phyloP scores from a whole-genome alignment of 1,140 invertebrate genomes.

The Ceratitis capitata region DNA sequence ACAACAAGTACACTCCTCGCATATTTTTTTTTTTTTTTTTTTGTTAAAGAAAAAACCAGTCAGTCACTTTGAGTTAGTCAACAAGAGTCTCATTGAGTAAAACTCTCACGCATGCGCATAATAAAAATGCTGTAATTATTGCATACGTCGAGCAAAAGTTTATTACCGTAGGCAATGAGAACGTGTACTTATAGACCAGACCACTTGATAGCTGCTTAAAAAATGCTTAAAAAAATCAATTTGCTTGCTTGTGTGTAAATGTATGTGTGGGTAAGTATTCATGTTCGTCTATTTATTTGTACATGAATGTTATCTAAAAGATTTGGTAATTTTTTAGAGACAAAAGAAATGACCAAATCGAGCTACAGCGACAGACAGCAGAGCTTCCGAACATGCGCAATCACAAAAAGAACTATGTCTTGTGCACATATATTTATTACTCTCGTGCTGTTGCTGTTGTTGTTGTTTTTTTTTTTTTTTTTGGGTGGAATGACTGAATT shows the following conservation, averaged over 20 bases:
- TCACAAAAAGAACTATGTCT: slow-evolving; percentile 17
- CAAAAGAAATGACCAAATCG: slow-evolving; percentile 27
- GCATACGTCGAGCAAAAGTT: neutral
- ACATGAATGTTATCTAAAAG: neutral
- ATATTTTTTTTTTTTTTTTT: no score
- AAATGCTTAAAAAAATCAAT: no score
- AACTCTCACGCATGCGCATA: slow-evolving; percentile 22
- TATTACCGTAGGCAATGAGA: slow-evolving; percentile 5
- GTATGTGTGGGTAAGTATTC: neutral
- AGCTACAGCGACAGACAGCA: no score
- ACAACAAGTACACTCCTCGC: neutral
- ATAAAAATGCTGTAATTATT: slow-evolving; percentile 38
- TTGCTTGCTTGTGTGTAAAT: no score
- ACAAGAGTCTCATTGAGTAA: slow-evolving; percentile 33
- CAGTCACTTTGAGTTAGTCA: neutral
- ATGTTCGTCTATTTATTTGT: neutral
- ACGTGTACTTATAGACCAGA: no score
- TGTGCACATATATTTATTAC: no score
- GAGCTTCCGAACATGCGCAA: neutral
- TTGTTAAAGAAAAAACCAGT: neutral
- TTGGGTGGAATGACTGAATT: neutral
- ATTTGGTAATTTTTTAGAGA: slow-evolving; percentile 25
- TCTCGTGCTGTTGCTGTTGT: neutral
- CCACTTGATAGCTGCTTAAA: no score
- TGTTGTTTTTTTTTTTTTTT: neutral